Base-by-base conservation (phyloP, 2,797 vertebrate species). In the Sebastes melanostomus region DNA sequence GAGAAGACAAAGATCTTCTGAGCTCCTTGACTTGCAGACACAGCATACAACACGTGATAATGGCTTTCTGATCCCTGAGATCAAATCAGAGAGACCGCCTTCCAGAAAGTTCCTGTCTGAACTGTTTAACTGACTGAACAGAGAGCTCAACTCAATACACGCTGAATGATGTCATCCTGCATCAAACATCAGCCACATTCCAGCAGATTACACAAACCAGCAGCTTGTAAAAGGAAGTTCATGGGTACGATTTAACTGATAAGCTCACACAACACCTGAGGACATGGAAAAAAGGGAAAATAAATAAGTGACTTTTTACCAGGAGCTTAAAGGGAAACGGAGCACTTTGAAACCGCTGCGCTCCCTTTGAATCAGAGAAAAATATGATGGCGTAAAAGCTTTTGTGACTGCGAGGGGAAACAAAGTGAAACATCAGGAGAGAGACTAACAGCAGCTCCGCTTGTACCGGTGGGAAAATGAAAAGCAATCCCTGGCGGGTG, bases 401-500 rank as follows among this genome's bases (percentile, higher is more conserved):
- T n/a, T 75, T 71, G 5, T 55, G 55, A 6, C 66, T 38, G 42
- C 27, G 1, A 59, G 46, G 30, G 59, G 34, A n/a, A 66, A 58
- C 55, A 66, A 55, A 66, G 61, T 30, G 56, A 77, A 58, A 63
- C 10, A 29, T 55, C 42, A 67, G 42, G 11, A 60, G 50, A 76
- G 30, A 68, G 36, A 46, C 12, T 5, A 60, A 16, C 22, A 77
- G 55, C 77, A 58, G 42, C 78, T 77, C 65, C 46, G 61, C n/a
- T 14, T 52, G 50, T 82, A 75, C 46, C 5, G 4, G 27, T 54
- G 56, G 54, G 78, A 65, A 72, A 80, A 20, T 77, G 74, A 77
- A 84, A 83, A 77, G 75, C 69, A 46, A 72, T 80, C 80, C 78
- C 73, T 71, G 34, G 38, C 78, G 73, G 63, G 72, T 56, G 78